Evolutionary conservation across 1,140 invertebrate genomes (phyloP), one percentile per base, ranked within the genome.

Genomic region (Anthonomus grandis): DNA sequence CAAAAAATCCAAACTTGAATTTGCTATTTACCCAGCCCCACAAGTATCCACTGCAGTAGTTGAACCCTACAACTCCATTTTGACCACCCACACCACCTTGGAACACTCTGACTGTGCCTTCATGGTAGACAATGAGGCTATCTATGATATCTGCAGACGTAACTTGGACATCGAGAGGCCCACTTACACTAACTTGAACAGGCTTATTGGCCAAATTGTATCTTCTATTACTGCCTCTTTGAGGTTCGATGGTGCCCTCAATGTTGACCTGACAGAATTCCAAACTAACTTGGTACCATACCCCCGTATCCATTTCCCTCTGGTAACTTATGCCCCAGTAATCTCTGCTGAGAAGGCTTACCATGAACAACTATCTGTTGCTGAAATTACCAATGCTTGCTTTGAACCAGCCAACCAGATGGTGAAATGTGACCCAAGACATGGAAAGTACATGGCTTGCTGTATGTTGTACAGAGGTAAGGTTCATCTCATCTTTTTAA

Each of bases 211-310:
- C 17, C 84, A 89, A 75, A 86, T 89, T 41, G 86, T 90, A 13
- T 88, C 85, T 0, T 88, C 86, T 2, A 88, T 89, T 51, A 89
- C 87, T 2, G 86, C 86, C 3, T 88, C 86, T 9, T 70, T 90
- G 10, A 76, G 89, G 21, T 91, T 91, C 72, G 84, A 89, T 65
- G 87, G 87, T 36, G 83, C 86, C 3, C 73, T 90, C 9, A 90
- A 87, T 63, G 86, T 88, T 34, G 89, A 92, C 72, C 76, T 92
- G 50, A 89, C 85, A 0, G 90, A 92, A 74, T 91, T 92, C 76
- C 88, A 88, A 74, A 83, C 81, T 0, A 83, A 83, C 71, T 72
- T 86, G 39, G 84, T 86, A 10, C 84, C 84, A 0, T 86, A 85
- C 67, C 85, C 85, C 4, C 69, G 84, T 39, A 86, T 86, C 54